These are phyloP conservation scores for Drosophila putrida DNA, from an alignment of 2,888 invertebrate species.

Conservation along the genomic window DNA sequence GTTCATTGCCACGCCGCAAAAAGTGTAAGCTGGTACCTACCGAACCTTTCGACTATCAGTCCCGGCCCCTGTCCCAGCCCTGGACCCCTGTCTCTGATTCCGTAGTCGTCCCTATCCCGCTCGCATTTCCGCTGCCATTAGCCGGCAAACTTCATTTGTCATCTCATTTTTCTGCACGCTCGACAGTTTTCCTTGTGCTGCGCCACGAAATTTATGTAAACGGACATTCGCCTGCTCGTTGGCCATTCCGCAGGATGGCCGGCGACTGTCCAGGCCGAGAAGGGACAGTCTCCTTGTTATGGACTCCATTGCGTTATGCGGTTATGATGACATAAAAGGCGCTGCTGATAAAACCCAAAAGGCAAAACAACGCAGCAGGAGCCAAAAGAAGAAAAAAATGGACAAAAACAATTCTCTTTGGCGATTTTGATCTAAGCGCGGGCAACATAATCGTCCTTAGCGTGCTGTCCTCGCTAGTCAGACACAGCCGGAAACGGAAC, in stretches of 20 bases:
- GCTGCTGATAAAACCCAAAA: conserved; percentile 71
- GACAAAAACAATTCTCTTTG: conserved; percentile 62
- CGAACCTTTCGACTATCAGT: conserved; percentile 25
- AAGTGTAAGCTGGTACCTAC: conserved; percentile 73
- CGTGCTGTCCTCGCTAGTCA: conserved; percentile 37
- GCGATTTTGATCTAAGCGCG: conserved; percentile 65
- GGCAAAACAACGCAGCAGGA: conserved; percentile 59
- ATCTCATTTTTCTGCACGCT: conserved; percentile 80
- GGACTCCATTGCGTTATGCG: conserved; percentile 54
- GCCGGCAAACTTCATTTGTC: conserved; percentile 81
- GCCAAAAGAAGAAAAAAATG: not conserved
- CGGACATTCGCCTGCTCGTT: conserved; percentile 71
- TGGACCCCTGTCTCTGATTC: not conserved
- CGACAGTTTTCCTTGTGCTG: conserved; percentile 75
- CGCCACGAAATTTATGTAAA: conserved; percentile 76
- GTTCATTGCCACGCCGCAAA: conserved; percentile 80
- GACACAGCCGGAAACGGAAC: conserved; percentile 71
- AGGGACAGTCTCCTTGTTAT: conserved; percentile 41
- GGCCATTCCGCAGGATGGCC: conserved; percentile 54
- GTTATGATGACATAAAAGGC: conserved; percentile 78
- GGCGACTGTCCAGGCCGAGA: conserved; percentile 27
- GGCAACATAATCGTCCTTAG: conserved; percentile 52
- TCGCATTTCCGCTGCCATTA: conserved; percentile 78
- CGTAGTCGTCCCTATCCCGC: conserved; percentile 29
- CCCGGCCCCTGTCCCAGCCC: not conserved